Conservation (phyloP, 35 echinoderm and acorn worm genomes). For the Ophioderma brevispina region DNA sequence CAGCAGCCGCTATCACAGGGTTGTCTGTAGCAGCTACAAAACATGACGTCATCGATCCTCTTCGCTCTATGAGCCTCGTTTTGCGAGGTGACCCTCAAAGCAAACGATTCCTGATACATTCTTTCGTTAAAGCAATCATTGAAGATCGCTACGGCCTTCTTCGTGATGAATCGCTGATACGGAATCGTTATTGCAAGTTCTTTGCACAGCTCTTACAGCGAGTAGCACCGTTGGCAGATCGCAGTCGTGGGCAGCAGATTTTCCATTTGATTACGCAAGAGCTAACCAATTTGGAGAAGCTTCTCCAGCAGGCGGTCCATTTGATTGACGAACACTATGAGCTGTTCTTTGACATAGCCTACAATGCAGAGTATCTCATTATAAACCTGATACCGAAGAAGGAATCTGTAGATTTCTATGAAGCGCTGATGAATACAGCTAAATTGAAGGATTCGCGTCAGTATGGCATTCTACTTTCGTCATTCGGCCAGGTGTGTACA, state of each 20-base stretch:
- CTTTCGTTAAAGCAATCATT: not conserved
- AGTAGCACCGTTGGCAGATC: slow-evolving; percentile 6
- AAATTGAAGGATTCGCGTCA: not conserved
- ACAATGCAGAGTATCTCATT: slow-evolving; percentile 37
- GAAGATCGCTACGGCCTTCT: not conserved
- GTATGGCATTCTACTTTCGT: slow-evolving; percentile 8
- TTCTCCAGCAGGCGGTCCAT: slow-evolving; percentile 9
- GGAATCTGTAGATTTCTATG: slow-evolving; percentile 44
- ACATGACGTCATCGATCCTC: not conserved
- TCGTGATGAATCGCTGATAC: not conserved
- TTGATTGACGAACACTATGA: slow-evolving; percentile 28
- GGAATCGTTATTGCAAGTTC: slow-evolving; percentile 27
- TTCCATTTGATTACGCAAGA: slow-evolving; percentile 22
- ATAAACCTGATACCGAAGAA: slow-evolving; percentile 18
- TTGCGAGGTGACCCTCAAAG: not conserved
- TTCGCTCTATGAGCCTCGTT: not conserved
- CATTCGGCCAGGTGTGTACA: not conserved
- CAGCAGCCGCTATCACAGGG: not conserved
- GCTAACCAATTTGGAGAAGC: slow-evolving; percentile 18
- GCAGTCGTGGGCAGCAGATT: not conserved
- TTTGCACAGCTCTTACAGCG: not conserved
- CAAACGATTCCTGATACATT: not conserved
- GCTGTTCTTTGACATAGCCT: slow-evolving; percentile 35
- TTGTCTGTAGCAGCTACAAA: not conserved
- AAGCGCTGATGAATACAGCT: not conserved